Conservation (phyloP, 2,113 vertebrate genomes). For the Nannospalax galili region DNA sequence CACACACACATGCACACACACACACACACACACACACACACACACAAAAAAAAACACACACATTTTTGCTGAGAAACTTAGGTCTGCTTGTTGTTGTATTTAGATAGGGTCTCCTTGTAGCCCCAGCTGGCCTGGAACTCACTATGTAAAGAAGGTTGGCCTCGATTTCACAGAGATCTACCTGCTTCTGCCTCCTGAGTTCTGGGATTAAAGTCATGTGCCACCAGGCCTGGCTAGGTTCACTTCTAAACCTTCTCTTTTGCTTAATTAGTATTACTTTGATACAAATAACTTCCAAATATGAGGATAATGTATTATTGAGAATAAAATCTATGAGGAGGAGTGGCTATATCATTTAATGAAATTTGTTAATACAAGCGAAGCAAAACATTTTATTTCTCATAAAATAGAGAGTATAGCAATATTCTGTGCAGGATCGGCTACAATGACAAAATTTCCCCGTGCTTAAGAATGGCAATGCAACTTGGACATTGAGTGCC, state of each 20-base stretch:
- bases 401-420: not conserved
- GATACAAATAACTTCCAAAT: not conserved
- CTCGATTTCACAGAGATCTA: too few species aligned
- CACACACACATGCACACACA: not conserved
- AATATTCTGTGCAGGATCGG: not conserved
- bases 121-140: too few species aligned
- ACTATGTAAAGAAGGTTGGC: too few species aligned
- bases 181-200: too few species aligned
- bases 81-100: too few species aligned
- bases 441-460: not conserved
- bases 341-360: not conserved
- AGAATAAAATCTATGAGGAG: not conserved
- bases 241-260: not conserved
- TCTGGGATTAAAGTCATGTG: too few species aligned
- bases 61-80: not conserved
- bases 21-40: not conserved
- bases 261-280: not conserved
- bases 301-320: not conserved
- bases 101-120: too few species aligned
- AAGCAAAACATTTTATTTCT: not conserved
- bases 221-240: too few species aligned
- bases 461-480: not conserved
- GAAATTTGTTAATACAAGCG: not conserved
- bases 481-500: not conserved
- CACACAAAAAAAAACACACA: not conserved